Percentiles rank a stretch among this genome's conserved stretches.
Conservation (phyloP, 2,888 invertebrate genomes). For the Limnephilus rhombicus region DNA sequence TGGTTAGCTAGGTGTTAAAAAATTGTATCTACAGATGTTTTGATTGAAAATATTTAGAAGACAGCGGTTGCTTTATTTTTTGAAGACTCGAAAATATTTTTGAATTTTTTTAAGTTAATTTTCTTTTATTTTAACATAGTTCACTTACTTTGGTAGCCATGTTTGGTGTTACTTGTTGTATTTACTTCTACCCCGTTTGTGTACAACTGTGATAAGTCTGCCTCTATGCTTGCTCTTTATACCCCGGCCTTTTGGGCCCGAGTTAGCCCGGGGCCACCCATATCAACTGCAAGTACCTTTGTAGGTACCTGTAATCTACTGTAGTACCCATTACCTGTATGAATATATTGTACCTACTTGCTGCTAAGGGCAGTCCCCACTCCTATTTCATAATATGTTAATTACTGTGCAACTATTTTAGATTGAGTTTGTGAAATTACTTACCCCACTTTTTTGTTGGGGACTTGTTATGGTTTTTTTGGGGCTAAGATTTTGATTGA, state of each 20-base stretch:
- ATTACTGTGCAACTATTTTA: neutral
- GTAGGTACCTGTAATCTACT: neutral
- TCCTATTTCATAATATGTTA: neutral
- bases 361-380: neutral
- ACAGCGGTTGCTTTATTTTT: no score
- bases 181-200: slow-evolving; percentile 2
- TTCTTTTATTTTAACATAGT: neutral
- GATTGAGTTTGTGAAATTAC: neutral
- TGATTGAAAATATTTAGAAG: no score
- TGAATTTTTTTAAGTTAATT: neutral
- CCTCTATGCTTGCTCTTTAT: neutral
- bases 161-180: slow-evolving; percentile 16
- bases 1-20: no score
- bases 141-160: slow-evolving; percentile 54
- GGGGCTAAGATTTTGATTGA: no score
- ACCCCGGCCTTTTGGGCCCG: neutral
- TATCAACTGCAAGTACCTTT: neutral
- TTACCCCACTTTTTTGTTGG: no score
- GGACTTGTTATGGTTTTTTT: no score
- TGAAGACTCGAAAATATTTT: no score
- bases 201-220: neutral
- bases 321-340: neutral
- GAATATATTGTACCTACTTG: neutral
- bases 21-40: no score
- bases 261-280: slow-evolving; percentile 9